Percentiles rank a stretch among this genome's conserved stretches.
Evolutionary conservation across 2,888 invertebrate genomes (phyloP).

Genomic region (Didymodactylos carnosus): DNA sequence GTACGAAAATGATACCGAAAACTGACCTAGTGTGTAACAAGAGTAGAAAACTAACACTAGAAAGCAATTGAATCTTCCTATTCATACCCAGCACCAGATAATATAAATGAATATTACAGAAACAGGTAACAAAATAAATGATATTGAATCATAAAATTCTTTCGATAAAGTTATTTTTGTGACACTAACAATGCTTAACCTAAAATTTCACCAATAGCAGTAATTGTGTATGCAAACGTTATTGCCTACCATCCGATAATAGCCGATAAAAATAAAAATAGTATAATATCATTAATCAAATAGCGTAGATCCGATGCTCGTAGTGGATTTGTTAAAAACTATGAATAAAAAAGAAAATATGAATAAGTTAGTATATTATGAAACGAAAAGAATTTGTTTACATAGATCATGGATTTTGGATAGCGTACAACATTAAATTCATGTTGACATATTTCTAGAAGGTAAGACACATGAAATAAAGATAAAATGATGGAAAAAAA

Average conservation of each 20-base stretch:
- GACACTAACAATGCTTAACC: conserved; percentile 23
- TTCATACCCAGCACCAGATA: conserved; percentile 23
- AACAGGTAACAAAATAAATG: conserved; percentile 21
- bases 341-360: neutral
- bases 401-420: conserved; percentile 35
- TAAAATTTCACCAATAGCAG: conserved; percentile 20
- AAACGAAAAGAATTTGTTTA: conserved; percentile 19
- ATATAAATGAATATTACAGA: conserved; percentile 22
- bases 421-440: conserved; percentile 46
- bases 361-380: conserved; percentile 40
- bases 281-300: conserved; percentile 39
- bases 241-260: conserved; percentile 39
- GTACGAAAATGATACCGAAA: conserved; percentile 21
- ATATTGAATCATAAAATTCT: conserved; percentile 20
- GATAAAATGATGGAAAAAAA: no score
- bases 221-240: conserved; percentile 31
- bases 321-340: conserved; percentile 25
- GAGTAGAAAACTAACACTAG: no score
- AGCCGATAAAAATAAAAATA: conserved; percentile 42
- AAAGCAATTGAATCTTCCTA: neutral
- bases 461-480: no score
- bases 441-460: conserved; percentile 52
- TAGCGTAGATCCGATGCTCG: conserved; percentile 34
- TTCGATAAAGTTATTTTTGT: conserved; percentile 1
- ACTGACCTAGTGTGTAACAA: conserved; percentile 20